phyloP scores from a whole-genome alignment of 1,140 invertebrate genomes.

The Augochlora pura region DNA sequence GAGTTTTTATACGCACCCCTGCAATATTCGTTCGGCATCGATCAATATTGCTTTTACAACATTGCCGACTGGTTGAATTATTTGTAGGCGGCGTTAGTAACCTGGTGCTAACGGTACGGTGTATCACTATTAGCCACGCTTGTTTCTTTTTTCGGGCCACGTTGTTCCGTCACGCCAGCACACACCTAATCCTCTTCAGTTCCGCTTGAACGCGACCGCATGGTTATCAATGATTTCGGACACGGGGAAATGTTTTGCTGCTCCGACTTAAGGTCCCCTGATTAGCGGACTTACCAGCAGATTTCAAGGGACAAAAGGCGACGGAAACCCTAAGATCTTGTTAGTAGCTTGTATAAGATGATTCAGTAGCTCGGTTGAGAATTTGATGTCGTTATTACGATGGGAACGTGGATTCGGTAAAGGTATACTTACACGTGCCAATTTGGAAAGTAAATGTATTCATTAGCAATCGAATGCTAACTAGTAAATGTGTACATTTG shows the following conservation, averaged over 20 bases:
- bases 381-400: no score
- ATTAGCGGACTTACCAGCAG: neutral
- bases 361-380: no score
- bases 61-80: slow-evolving; percentile 30
- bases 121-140: slow-evolving; percentile 8
- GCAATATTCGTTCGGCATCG: slow-evolving; percentile 45
- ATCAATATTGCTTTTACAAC: slow-evolving; percentile 30
- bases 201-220: neutral
- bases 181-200: neutral
- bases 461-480: no score
- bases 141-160: neutral
- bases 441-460: no score
- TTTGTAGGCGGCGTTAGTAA: neutral
- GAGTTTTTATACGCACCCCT: slow-evolving; percentile 23
- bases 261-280: neutral
- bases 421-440: no score
- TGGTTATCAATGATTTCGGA: neutral
- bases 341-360: neutral
- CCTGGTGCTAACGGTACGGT: neutral
- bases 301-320: neutral
- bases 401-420: no score
- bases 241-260: neutral
- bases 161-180: neutral
- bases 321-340: neutral
- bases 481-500: no score